Conservation (phyloP, 2,113 vertebrate genomes). For the Gadus chalcogrammus region DNA sequence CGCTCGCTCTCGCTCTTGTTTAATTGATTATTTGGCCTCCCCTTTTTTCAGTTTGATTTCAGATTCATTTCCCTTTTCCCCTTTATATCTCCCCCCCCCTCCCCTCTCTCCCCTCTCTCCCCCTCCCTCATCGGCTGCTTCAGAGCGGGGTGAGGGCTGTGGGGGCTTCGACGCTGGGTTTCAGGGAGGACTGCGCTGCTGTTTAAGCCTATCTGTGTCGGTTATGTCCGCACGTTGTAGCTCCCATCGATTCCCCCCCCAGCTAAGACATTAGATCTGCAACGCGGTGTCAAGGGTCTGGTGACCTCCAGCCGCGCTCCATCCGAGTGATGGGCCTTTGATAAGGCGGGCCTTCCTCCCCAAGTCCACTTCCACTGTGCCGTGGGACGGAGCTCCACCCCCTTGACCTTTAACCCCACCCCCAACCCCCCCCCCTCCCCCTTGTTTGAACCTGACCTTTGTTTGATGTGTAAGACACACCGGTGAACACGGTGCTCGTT, state of each 20-base stretch:
- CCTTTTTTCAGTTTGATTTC: slow-evolving; percentile 50
- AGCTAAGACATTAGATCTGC: slow-evolving; percentile 72
- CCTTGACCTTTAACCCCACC: slow-evolving; percentile 69
- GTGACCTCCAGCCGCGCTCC: slow-evolving; percentile 67
- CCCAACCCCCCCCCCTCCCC: not conserved
- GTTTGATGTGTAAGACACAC: slow-evolving; percentile 75
- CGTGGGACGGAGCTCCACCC: slow-evolving; percentile 51
- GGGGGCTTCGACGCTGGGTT: slow-evolving; percentile 35
- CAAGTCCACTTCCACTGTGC: slow-evolving; percentile 44
- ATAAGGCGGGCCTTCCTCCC: slow-evolving; percentile 66
- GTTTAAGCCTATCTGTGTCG: slow-evolving; percentile 63
- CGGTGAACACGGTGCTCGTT: slow-evolving; percentile 49
- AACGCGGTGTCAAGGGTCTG: slow-evolving; percentile 68
- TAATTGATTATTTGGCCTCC: slow-evolving; percentile 68
- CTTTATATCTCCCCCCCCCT: not conserved
- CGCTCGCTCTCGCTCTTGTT: slow-evolving; percentile 53
- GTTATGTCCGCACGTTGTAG: slow-evolving; percentile 66
- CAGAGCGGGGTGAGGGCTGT: slow-evolving; percentile 8
- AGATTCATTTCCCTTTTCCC: slow-evolving; percentile 24
- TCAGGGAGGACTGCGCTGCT: slow-evolving; percentile 58
- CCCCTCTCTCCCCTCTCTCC: not conserved
- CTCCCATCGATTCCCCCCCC: slow-evolving; percentile 65
- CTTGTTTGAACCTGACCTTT: slow-evolving; percentile 70
- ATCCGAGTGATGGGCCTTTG: slow-evolving; percentile 69
- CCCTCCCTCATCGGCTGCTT: too few relatives aligned